Evolutionary conservation across 2,888 invertebrate genomes (phyloP).

Genomic region (Tribolium freemani): DNA sequence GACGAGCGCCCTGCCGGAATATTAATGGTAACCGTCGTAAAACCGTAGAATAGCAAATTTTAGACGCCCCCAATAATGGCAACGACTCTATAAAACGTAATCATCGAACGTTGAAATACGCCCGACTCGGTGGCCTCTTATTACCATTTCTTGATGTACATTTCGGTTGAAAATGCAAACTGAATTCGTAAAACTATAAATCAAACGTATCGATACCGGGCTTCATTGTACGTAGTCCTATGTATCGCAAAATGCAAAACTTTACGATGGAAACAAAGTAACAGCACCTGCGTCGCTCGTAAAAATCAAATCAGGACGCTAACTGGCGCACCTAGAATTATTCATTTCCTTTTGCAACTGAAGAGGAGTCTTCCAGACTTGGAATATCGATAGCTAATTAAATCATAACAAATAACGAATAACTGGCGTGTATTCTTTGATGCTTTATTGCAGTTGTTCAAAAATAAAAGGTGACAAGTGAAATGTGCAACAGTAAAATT

Average conservation of each 20-base stretch:
- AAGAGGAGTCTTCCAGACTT: neutral
- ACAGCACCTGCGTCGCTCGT: constrained; percentile 51
- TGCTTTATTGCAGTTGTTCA: too few relatives aligned
- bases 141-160: constrained; percentile 21
- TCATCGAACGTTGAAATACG: constrained; percentile 30
- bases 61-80: constrained; percentile 1
- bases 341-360: constrained; percentile 35
- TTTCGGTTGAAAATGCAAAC: constrained; percentile 33
- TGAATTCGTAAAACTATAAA: constrained; percentile 43
- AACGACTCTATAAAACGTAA: constrained; percentile 27
- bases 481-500: neutral
- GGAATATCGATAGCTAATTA: neutral
- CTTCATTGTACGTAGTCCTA: constrained; percentile 27
- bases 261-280: constrained; percentile 51
- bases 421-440: neutral
- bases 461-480: too few relatives aligned
- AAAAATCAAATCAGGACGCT: constrained; percentile 49
- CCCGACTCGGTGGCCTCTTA: neutral
- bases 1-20: constrained; percentile 37
- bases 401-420: neutral
- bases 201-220: constrained; percentile 41
- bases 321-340: constrained; percentile 46
- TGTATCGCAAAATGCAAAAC: constrained; percentile 52
- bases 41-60: constrained; percentile 39
- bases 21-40: constrained; percentile 42